phyloP scores from a whole-genome alignment of 2,113 vertebrate species.

The Garra rufa region DNA sequence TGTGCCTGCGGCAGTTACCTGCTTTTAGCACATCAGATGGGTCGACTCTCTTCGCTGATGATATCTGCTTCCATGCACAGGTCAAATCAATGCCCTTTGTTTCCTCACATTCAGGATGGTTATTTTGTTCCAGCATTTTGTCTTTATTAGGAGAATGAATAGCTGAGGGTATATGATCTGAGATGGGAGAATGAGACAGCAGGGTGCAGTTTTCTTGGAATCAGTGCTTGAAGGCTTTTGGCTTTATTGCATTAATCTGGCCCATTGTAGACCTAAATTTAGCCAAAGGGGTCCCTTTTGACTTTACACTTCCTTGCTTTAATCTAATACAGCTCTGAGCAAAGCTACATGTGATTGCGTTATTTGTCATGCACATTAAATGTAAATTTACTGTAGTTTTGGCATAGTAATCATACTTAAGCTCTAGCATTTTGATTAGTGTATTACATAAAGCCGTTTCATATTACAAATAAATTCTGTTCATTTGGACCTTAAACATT shows the following conservation, averaged over 20 bases:
- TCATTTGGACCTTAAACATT: too few species aligned
- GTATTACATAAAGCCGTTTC: too few species aligned
- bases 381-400: neutral
- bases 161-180: neutral
- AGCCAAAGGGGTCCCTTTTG: neutral
- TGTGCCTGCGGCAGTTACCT: neutral
- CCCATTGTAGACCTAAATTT: neutral
- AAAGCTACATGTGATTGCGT: neutral
- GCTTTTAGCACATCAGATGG: neutral
- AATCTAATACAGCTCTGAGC: neutral
- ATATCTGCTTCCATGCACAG: conserved; percentile 4
- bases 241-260: conserved; percentile 14
- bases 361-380: conserved; percentile 1
- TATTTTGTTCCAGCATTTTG: neutral
- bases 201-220: conserved; percentile 16
- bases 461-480: too few species aligned
- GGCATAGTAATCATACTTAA: neutral
- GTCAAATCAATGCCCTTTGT: conserved; percentile 26
- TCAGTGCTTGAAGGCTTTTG: neutral
- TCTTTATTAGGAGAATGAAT: conserved; percentile 24
- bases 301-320: neutral
- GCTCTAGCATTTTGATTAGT: neutral
- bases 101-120: neutral
- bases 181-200: conserved; percentile 17
- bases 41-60: neutral